Conservation (phyloP, 2,888 invertebrate species). For the Xylocampa areola region DNA sequence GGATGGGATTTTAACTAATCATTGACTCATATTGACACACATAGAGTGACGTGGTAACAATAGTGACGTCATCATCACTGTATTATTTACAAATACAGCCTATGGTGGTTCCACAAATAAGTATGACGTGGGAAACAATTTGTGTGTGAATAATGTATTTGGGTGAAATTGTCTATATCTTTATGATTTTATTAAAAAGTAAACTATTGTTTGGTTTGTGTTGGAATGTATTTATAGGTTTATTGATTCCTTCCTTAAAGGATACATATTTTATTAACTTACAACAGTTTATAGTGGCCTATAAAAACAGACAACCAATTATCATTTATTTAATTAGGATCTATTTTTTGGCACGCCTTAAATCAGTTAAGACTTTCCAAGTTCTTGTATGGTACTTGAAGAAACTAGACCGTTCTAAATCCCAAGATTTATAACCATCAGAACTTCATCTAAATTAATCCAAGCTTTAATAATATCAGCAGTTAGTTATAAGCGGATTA, state of each 20-base stretch:
- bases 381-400: neutral
- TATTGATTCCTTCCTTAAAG: too few species aligned
- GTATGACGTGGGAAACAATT: conserved; percentile 43
- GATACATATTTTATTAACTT: too few species aligned
- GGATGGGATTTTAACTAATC: conserved; percentile 30
- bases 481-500: neutral
- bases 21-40: conserved; percentile 43
- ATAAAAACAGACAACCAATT: neutral
- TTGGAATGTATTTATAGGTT: neutral
- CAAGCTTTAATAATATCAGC: conserved; percentile 6
- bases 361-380: neutral
- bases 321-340: neutral
- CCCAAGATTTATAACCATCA: neutral
- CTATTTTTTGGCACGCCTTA: neutral
- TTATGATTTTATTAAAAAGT: neutral
- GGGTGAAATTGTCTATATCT: neutral
- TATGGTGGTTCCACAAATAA: conserved; percentile 50
- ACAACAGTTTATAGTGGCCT: too few species aligned
- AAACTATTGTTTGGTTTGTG: neutral
- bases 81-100: conserved; percentile 23
- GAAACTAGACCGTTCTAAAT: conserved; percentile 1
- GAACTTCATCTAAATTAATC: neutral
- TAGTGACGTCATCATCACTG: conserved; percentile 43
- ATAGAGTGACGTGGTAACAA: conserved; percentile 40
- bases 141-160: conserved; percentile 11